phyloP scores from a whole-genome alignment of 2,797 vertebrate species.

The Philypnodon macrostomus region DNA sequence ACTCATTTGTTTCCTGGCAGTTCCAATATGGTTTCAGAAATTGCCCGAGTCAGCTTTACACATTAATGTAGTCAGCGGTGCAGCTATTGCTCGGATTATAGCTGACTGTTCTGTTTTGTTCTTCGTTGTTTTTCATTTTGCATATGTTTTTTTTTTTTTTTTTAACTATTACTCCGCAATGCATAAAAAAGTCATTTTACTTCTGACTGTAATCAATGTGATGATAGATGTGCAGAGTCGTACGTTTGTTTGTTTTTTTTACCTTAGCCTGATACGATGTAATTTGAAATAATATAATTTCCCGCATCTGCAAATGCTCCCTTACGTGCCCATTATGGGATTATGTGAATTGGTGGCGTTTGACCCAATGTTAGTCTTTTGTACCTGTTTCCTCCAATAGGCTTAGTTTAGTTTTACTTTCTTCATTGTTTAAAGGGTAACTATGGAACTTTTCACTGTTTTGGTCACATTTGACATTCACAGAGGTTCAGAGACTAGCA shows the following conservation, averaged over 20 bases:
- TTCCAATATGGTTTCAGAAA: constrained; percentile 33
- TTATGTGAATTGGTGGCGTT: too few relatives aligned
- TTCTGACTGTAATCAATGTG: constrained; percentile 29
- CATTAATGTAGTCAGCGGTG: constrained; percentile 45
- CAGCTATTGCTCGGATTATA: constrained; percentile 41
- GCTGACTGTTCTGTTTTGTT: constrained; percentile 48
- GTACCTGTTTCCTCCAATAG: too few relatives aligned
- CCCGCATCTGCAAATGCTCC: constrained; percentile 24
- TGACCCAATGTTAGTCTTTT: too few relatives aligned
- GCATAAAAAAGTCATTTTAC: constrained; percentile 13
- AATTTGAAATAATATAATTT: constrained; percentile 39
- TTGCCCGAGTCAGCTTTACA: constrained; percentile 47
- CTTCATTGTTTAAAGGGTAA: too few relatives aligned
- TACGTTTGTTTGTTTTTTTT: constrained; percentile 31
- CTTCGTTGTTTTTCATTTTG: constrained; percentile 29
- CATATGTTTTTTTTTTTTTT: constrained; percentile 17
- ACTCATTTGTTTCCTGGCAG: constrained; percentile 48
- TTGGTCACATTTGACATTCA: too few relatives aligned
- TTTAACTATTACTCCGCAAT: constrained; percentile 14
- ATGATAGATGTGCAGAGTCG: constrained; percentile 38
- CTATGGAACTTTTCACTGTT: too few relatives aligned
- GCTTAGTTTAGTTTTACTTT: too few relatives aligned
- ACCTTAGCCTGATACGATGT: constrained; percentile 37
- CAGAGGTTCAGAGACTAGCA: too few relatives aligned
- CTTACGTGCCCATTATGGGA: constrained; percentile 24